These are phyloP conservation scores for Sicus ferrugineus DNA, from an alignment of 2,888 invertebrate species.

Conservation along the genomic window DNA sequence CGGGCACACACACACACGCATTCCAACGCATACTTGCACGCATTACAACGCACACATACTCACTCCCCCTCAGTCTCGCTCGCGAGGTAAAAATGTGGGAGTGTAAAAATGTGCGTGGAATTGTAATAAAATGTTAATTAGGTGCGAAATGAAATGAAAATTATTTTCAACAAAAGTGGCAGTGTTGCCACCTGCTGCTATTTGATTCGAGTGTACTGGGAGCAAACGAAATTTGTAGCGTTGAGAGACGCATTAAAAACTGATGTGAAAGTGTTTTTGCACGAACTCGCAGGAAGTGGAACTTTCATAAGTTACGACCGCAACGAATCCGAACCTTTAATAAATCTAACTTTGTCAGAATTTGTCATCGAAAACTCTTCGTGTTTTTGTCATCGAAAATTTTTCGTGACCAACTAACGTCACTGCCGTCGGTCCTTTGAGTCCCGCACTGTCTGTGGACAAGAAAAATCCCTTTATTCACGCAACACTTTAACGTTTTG, in stretches of 20 bases:
- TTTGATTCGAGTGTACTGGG: background rate
- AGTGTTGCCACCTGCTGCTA: background rate
- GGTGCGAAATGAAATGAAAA: conserved; percentile 14
- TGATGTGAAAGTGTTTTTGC: no score
- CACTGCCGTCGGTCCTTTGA: background rate
- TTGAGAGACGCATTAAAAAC: background rate
- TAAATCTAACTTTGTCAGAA: background rate
- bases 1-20: background rate
- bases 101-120: conserved; percentile 5
- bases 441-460: background rate
- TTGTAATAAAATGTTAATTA: conserved; percentile 27
- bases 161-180: background rate
- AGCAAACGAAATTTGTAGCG: background rate
- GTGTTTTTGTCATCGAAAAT: no score
- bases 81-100: background rate
- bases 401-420: background rate
- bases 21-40: background rate
- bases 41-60: background rate
- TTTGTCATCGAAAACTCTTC: background rate
- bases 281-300: no score
- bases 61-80: no score
- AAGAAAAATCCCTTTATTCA: background rate
- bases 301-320: no score
- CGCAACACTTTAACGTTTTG: background rate
- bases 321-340: no score